phyloP scores from a whole-genome alignment of 1,140 invertebrate species.

The Panagrolaimus sp. region DNA sequence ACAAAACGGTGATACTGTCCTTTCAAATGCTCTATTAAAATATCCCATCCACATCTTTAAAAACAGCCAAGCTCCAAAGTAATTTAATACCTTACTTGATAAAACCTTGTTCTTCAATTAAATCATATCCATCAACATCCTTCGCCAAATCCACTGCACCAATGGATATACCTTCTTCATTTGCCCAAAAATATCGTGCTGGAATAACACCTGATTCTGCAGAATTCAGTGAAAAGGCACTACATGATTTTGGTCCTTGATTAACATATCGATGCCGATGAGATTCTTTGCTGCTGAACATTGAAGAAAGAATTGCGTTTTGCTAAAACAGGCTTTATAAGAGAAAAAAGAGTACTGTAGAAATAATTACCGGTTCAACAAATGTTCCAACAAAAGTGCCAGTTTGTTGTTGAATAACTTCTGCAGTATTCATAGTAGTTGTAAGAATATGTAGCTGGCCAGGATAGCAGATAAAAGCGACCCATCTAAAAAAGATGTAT shows the following conservation, averaged over 20 bases:
- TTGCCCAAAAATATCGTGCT: neutral
- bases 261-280: neutral
- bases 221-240: neutral
- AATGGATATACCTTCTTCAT: neutral
- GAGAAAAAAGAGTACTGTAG: too few relatives aligned
- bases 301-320: neutral
- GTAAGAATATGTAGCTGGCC: neutral
- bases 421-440: neutral
- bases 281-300: neutral
- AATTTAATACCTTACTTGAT: neutral
- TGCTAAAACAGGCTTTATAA: too few relatives aligned
- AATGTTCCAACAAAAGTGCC: neutral
- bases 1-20: too few relatives aligned
- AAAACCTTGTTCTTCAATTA: neutral
- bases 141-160: neutral
- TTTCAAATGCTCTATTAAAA: too few relatives aligned
- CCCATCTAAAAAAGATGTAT: slow-evolving; percentile 6
- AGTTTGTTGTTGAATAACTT: neutral
- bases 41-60: too few relatives aligned
- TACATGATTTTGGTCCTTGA: neutral
- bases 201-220: neutral
- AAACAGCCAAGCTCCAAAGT: too few relatives aligned
- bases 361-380: too few relatives aligned
- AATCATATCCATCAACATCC: neutral
- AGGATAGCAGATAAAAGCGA: neutral